phyloP scores from a whole-genome alignment of 2,797 vertebrate species.

The Poecilia picta region DNA sequence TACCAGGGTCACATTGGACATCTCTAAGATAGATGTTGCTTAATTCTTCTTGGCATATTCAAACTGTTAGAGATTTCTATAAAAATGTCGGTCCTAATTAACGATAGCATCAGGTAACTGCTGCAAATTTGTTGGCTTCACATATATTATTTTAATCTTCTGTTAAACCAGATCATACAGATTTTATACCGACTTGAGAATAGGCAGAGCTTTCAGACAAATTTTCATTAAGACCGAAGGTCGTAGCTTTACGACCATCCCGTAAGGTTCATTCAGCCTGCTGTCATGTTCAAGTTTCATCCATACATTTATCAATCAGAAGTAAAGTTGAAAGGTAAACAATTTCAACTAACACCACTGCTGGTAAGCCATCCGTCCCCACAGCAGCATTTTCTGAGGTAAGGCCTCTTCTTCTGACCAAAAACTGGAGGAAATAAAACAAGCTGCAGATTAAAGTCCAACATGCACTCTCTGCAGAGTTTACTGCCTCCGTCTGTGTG shows the following conservation, averaged over 20 bases:
- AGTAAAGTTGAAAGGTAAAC: neutral
- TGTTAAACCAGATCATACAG: neutral
- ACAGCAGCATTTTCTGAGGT: neutral
- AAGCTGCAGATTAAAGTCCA: neutral
- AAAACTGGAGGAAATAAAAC: neutral
- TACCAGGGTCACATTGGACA: too few species aligned
- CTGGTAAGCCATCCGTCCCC: neutral
- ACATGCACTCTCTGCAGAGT: neutral
- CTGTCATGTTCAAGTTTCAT: neutral
- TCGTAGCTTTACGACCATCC: neutral
- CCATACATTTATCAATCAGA: neutral
- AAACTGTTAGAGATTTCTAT: neutral
- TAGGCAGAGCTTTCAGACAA: neutral
- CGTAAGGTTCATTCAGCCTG: neutral
- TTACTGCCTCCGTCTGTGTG: neutral
- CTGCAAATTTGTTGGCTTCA: too few species aligned
- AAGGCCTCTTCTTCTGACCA: slow-evolving; percentile 6
- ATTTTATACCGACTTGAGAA: neutral
- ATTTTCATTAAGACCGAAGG: neutral
- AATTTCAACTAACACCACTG: neutral
- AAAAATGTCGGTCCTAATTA: neutral
- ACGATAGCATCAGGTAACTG: neutral
- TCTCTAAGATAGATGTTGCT: neutral
- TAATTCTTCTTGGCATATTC: neutral
- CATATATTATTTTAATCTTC: neutral